Evolutionary conservation across 2,113 vertebrate genomes (phyloP).

Genomic region (Thryonomys swinderianus): DNA sequence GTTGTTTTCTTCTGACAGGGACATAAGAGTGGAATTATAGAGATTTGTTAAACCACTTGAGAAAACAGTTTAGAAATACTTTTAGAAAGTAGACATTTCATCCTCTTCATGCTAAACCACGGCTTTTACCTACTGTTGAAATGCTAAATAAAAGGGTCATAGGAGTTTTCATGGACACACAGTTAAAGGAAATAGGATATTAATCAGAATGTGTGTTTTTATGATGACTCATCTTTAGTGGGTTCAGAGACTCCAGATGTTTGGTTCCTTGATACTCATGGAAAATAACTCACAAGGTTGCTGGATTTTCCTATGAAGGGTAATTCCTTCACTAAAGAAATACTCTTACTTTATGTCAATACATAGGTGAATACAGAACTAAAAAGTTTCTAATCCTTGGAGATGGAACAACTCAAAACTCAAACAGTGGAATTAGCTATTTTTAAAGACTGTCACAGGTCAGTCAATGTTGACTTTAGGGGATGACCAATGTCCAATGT

Average conservation of each 20-base stretch:
- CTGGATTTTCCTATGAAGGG: neutral
- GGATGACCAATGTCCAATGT: neutral
- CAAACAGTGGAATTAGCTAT: neutral
- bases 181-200: neutral
- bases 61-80: neutral
- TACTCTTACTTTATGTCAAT: neutral
- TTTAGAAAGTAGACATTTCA: conserved; percentile 6
- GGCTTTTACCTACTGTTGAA: neutral
- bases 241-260: conserved; percentile 16
- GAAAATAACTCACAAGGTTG: neutral
- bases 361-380: neutral
- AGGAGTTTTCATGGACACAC: neutral
- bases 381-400: neutral
- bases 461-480: neutral
- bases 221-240: conserved; percentile 25
- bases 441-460: neutral
- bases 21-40: neutral
- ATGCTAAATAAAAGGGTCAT: neutral
- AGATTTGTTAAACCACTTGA: neutral
- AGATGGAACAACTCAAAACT: neutral
- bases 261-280: neutral
- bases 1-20: neutral
- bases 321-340: conserved; percentile 39
- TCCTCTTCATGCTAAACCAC: neutral
- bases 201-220: conserved; percentile 32